phyloP scores from a whole-genome alignment of 1,140 invertebrate species.

The Hirudo medicinalis region DNA sequence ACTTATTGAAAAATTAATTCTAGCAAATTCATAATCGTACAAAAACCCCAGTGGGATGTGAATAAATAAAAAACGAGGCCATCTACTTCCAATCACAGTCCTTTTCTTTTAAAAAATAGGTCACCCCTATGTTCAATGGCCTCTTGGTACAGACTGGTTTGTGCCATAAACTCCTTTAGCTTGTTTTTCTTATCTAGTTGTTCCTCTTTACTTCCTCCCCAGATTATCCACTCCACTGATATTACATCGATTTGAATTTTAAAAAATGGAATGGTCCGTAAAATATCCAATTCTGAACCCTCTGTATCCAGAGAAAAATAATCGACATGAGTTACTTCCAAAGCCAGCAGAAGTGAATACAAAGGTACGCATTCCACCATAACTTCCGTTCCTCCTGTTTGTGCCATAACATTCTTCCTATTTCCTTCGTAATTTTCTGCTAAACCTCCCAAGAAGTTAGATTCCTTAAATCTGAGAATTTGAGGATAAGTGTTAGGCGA shows the following conservation, averaged over 20 bases:
- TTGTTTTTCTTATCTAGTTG: neutral
- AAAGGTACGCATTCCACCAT: slow-evolving; percentile 19
- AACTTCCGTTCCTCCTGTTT: neutral
- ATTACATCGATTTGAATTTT: slow-evolving; percentile 7
- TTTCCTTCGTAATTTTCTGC: neutral
- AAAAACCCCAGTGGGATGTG: too few species aligned
- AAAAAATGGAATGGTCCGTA: slow-evolving; percentile 14
- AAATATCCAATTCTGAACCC: slow-evolving; percentile 18
- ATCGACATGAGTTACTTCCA: slow-evolving; percentile 17
- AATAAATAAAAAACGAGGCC: too few species aligned
- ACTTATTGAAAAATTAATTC: too few species aligned
- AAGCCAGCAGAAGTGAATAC: slow-evolving; percentile 12
- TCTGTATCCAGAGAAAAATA: slow-evolving; percentile 20
- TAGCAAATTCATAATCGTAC: too few species aligned
- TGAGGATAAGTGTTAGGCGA: slow-evolving; percentile 24
- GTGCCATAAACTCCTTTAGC: slow-evolving; percentile 3
- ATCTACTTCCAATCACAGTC: too few species aligned
- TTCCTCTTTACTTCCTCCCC: neutral
- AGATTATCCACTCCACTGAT: slow-evolving; percentile 6
- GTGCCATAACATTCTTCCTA: neutral
- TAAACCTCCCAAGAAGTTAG: slow-evolving; percentile 5
- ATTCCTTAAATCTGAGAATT: slow-evolving; percentile 21
- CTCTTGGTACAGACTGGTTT: slow-evolving; percentile 2
- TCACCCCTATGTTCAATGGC: slow-evolving; percentile 1
- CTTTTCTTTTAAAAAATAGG: neutral